Evolutionary conservation across 2,113 vertebrate species (phyloP).

Genomic region (Labeo rohita): DNA sequence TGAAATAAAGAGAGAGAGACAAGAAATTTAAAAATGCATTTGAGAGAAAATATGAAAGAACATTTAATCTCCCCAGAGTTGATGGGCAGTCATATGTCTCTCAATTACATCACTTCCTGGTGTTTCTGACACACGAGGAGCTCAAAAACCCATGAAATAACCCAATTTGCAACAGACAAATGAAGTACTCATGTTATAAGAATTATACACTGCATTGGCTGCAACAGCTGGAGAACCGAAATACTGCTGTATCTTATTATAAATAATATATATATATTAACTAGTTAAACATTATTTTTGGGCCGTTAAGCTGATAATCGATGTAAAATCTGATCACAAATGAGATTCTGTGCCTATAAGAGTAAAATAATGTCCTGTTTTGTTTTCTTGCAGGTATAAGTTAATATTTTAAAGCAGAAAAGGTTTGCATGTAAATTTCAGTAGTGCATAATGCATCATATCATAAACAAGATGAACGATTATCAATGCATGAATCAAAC

Average conservation of each 20-base stretch:
- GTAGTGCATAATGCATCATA: neutral
- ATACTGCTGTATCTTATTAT: neutral
- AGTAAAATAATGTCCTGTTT: neutral
- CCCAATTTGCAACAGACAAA: neutral
- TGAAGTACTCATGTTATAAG: neutral
- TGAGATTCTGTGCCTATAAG: neutral
- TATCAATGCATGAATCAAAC: conserved; percentile 1
- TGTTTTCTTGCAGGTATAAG: neutral
- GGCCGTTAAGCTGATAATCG: neutral
- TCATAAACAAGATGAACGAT: neutral
- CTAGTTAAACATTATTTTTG: neutral
- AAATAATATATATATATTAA: neutral
- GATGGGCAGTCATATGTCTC: neutral
- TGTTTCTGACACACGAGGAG: neutral
- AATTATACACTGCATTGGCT: neutral
- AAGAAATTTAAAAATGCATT: conserved; percentile 1
- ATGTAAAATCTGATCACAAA: neutral
- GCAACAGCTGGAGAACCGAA: neutral
- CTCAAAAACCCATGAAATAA: neutral
- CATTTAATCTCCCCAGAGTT: conserved; percentile 12
- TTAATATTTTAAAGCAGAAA: neutral
- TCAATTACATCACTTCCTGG: conserved; percentile 37
- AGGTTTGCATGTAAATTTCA: conserved; percentile 4
- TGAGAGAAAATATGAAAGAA: conserved; percentile 4
- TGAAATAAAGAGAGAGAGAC: neutral